Evolutionary conservation across 2,888 invertebrate genomes (phyloP).

Genomic region (Saturnia japonica): DNA sequence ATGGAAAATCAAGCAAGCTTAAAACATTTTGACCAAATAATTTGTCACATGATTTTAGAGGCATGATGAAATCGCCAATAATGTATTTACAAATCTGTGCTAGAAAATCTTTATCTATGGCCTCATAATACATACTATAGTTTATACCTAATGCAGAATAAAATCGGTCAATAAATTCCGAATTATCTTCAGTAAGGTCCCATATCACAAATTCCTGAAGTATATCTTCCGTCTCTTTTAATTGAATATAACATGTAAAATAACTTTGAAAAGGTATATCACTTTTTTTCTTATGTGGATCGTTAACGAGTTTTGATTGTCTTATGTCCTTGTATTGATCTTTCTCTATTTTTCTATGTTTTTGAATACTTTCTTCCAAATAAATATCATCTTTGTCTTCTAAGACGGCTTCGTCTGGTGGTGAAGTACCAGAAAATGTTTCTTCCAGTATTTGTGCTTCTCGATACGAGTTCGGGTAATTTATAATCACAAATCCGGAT

Average conservation of each 20-base stretch:
- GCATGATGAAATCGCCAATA: conserved; percentile 64
- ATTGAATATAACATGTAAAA: conserved; percentile 81
- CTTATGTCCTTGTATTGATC: conserved; percentile 63
- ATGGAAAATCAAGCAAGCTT: conserved; percentile 59
- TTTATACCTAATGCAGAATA: conserved; percentile 82
- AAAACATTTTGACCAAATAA: conserved; percentile 71
- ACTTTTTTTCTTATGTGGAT: conserved; percentile 68
- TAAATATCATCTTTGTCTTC: conserved; percentile 67
- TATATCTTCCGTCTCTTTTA: conserved; percentile 69
- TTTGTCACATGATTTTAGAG: conserved; percentile 54
- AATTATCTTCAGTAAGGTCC: conserved; percentile 67
- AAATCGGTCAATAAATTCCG: conserved; percentile 80
- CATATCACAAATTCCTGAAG: conserved; percentile 67
- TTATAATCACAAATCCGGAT: conserved; percentile 84
- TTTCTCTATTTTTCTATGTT: conserved; percentile 60
- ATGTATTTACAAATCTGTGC: conserved; percentile 75
- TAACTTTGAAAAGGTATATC: conserved; percentile 74
- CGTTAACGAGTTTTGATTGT: conserved; percentile 75
- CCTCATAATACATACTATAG: conserved; percentile 82
- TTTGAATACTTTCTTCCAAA: conserved; percentile 64
- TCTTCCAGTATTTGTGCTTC: conserved; percentile 84
- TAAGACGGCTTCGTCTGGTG: conserved; percentile 65
- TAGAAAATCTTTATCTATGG: conserved; percentile 78
- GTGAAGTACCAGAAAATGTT: conserved; percentile 76
- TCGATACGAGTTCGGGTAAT: conserved; percentile 82